Conservation (phyloP, 2,797 vertebrate genomes). For the Rhinogobio ventralis region DNA sequence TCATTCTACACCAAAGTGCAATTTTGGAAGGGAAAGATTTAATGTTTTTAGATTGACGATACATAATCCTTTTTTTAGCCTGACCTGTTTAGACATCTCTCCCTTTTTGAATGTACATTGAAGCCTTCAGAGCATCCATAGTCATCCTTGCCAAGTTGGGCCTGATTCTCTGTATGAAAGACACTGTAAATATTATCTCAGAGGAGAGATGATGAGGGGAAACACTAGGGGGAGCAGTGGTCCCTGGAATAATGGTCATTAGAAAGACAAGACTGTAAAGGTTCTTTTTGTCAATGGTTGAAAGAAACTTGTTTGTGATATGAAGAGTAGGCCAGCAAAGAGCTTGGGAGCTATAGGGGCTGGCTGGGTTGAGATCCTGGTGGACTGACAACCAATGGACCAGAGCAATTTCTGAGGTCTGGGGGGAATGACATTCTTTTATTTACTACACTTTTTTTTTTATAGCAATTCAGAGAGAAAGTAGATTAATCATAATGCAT, state of each 20-base stretch:
- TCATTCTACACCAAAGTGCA: slow-evolving; percentile 87
- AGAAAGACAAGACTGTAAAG: slow-evolving; percentile 29
- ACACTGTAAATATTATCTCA: slow-evolving; percentile 72
- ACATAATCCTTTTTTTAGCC: slow-evolving; percentile 52
- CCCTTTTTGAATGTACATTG: slow-evolving; percentile 77
- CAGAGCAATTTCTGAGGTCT: slow-evolving; percentile 74
- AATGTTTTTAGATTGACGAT: slow-evolving; percentile 56
- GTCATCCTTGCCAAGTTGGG: slow-evolving; percentile 55
- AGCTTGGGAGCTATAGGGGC: slow-evolving; percentile 62
- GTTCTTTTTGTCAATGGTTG: slow-evolving; percentile 54
- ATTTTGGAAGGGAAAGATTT: slow-evolving; percentile 78
- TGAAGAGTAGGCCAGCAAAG: slow-evolving; percentile 54
- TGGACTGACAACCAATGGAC: slow-evolving; percentile 81
- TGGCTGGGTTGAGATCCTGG: slow-evolving; percentile 83
- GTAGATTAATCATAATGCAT: slow-evolving; percentile 31
- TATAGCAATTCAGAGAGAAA: slow-evolving; percentile 40
- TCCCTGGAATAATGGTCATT: slow-evolving; percentile 59
- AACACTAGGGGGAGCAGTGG: slow-evolving; percentile 75
- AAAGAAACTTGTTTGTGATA: slow-evolving; percentile 54
- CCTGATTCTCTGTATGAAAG: slow-evolving; percentile 65
- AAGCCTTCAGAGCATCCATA: slow-evolving; percentile 74
- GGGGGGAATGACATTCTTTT: slow-evolving; percentile 43
- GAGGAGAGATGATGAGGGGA: slow-evolving; percentile 60
- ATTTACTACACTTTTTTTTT: slow-evolving; percentile 33
- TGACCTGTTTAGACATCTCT: slow-evolving; percentile 65